Conservation (phyloP, 23 tunicate species). For the Styela clava region DNA sequence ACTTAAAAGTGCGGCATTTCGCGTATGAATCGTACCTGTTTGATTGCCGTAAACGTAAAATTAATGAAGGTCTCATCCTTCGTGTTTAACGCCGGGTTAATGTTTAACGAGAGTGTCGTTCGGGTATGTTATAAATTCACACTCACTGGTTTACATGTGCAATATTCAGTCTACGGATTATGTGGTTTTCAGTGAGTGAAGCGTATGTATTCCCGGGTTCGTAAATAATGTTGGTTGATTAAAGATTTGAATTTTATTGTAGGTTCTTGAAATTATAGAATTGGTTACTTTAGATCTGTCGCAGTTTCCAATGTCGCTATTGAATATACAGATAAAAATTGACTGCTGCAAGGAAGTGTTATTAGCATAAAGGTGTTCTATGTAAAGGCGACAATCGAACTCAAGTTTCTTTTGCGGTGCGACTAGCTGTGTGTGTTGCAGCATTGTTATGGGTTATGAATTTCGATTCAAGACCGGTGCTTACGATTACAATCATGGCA, state of each 20-base stretch:
- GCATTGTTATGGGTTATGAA: no score
- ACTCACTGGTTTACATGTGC: background rate
- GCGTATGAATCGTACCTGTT: background rate
- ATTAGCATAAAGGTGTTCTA: no score
- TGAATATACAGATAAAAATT: no score
- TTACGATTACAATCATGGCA: no score
- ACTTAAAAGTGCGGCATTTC: no score
- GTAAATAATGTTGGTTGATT: background rate
- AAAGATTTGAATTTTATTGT: no score
- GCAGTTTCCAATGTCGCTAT: no score
- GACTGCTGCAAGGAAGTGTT: no score
- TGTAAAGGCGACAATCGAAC: no score
- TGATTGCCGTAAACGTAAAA: background rate
- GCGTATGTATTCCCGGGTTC: background rate
- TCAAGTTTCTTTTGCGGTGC: no score
- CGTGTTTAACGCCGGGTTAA: background rate
- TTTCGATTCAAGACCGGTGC: no score
- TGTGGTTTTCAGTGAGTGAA: background rate
- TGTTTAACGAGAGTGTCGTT: background rate
- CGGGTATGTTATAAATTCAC: background rate
- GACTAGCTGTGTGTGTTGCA: no score
- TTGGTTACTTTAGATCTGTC: background rate
- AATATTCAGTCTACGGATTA: background rate
- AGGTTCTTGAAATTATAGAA: background rate
- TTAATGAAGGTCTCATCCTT: background rate